Percentiles rank a stretch among this genome's conserved stretches.
phyloP scores from a whole-genome alignment of 1,140 invertebrate species.

The silkworm (Bombyx mori) region ASM3026992v2 NC_085112.1:3948501-3949000 shows the following conservation, averaged over 20 bases:
- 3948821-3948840: conserved; percentile 25
- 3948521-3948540: too few species aligned
- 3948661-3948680: too few species aligned
- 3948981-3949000: too few species aligned
- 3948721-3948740: not conserved
- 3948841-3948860: conserved; percentile 10
- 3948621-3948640: not conserved
- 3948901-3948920: not conserved
- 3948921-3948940: too few species aligned
- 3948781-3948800: not conserved
- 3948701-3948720: not conserved
- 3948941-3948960: too few species aligned
- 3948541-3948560: too few species aligned
- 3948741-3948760: not conserved
- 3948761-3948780: conserved; percentile 13
- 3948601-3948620: too few species aligned
- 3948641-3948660: too few species aligned
- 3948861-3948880: not conserved
- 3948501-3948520: not conserved
- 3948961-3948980: too few species aligned
- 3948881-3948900: not conserved
- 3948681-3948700: not conserved
- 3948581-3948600: too few species aligned
- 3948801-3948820: conserved; percentile 14
- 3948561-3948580: too few species aligned